Evolutionary conservation across 2,113 vertebrate genomes (phyloP).

Genomic region (Phycodurus eques): DNA sequence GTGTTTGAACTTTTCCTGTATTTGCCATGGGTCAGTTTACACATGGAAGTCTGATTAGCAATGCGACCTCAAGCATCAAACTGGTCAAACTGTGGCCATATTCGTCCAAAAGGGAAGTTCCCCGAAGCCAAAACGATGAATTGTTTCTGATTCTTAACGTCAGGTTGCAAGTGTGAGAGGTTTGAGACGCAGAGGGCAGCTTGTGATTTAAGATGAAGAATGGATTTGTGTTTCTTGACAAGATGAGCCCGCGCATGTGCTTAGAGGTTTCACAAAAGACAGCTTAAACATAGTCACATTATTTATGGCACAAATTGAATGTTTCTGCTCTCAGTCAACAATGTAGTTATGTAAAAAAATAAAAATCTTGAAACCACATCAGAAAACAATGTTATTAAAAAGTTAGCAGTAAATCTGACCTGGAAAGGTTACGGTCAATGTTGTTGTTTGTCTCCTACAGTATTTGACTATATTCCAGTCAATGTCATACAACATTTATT

Average conservation of each 20-base stretch:
- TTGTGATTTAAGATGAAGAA: conserved; percentile 15
- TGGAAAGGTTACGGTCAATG: conserved; percentile 4
- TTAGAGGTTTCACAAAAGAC: background rate
- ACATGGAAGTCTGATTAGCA: background rate
- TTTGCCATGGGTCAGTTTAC: background rate
- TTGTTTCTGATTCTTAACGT: background rate
- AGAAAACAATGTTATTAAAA: background rate
- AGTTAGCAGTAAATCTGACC: background rate
- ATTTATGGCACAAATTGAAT: conserved; percentile 2
- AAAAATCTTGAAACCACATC: conserved; percentile 1
- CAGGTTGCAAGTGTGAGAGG: background rate
- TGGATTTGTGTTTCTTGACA: conserved; percentile 7
- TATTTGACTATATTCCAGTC: conserved; percentile 15
- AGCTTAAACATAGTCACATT: background rate
- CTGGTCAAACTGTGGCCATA: background rate
- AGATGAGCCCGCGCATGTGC: background rate
- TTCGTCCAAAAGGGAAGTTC: background rate
- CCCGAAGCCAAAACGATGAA: background rate
- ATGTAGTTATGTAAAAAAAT: background rate
- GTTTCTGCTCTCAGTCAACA: background rate
- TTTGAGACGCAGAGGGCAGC: conserved; percentile 4
- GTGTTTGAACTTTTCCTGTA: too few relatives aligned
- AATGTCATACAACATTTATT: conserved; percentile 16
- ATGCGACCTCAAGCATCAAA: background rate
- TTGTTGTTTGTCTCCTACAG: conserved; percentile 9